A percentile compares a stretch with the other conserved stretches of the same genome.
Evolutionary conservation across 2,888 invertebrate genomes (phyloP).

Genomic region (Hipparchia sbordonii): DNA sequence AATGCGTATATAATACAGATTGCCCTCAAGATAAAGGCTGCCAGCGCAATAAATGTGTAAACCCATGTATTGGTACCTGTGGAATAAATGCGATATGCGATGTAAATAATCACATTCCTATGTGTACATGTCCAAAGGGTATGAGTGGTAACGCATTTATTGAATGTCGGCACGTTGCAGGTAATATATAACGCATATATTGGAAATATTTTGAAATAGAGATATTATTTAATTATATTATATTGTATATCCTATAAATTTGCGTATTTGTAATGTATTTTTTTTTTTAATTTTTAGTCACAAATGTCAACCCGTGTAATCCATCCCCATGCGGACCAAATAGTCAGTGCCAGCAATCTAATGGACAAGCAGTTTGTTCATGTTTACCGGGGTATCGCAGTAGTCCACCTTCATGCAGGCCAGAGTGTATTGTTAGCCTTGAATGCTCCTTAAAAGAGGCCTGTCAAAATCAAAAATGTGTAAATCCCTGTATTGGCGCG

Average conservation of each 20-base stretch:
- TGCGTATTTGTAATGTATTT: slow-evolving; percentile 44
- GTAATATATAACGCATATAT: slow-evolving; percentile 57
- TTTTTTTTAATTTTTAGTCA: slow-evolving; percentile 1
- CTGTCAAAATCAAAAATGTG: slow-evolving; percentile 90
- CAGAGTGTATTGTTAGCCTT: slow-evolving; percentile 90
- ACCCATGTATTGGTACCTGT: slow-evolving; percentile 91
- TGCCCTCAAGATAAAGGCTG: slow-evolving; percentile 86
- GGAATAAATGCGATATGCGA: slow-evolving; percentile 88
- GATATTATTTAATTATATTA: neutral
- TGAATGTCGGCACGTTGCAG: slow-evolving; percentile 79
- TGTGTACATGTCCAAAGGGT: slow-evolving; percentile 88
- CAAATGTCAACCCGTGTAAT: slow-evolving; percentile 83
- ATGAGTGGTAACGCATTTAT: slow-evolving; percentile 87
- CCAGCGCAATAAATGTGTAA: slow-evolving; percentile 86
- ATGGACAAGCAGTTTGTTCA: slow-evolving; percentile 88
- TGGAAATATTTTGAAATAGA: neutral
- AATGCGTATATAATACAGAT: slow-evolving; percentile 87
- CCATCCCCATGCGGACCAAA: slow-evolving; percentile 92
- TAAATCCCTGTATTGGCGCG: slow-evolving; percentile 89
- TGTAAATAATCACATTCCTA: slow-evolving; percentile 90
- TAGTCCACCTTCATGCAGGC: slow-evolving; percentile 89
- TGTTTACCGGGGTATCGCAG: slow-evolving; percentile 87
- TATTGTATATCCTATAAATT: neutral
- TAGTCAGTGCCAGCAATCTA: slow-evolving; percentile 84
- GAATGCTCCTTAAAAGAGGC: slow-evolving; percentile 88